Base-by-base conservation (phyloP, 1,140 invertebrate genomes). In the Lepidurus apus region DNA sequence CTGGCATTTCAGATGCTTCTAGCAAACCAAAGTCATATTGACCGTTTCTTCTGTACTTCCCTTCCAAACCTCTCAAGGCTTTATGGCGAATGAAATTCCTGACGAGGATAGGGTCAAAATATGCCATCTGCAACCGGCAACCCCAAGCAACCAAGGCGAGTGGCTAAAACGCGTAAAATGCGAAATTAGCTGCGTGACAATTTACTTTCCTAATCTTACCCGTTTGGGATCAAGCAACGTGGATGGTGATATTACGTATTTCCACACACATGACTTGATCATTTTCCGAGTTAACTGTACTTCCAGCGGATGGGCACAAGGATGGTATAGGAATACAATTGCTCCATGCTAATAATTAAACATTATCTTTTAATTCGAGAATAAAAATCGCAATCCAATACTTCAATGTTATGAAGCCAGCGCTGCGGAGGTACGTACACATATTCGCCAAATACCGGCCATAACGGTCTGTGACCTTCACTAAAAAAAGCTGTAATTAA, bases 311-410 rank as follows among this genome's bases (percentile, higher is more conserved):
- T 93, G 89, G 9, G 93, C 91, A 86, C 95, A 97, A 1, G 95
- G 95, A 88, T 97, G 93, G 83, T 95, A 95, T 9, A 96, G 84
- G 88, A 95, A 91, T 1, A 94, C 92, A 53, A 96, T 87, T 5
- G 90, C 91, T 77, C 95, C 94, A 85, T 96, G 94, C 88, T 92
- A 79, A 81, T 65, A 65, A 78, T 21, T 42, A n/a, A 44, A n/a
- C 74, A 65, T 74, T n/a, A 76, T 43, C 8, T 8, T 75, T 13
- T 75, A 81, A 43, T 74, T 75, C 45, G 74, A 9, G 26, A 77
- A 7, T 42, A 74, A 79, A n/a, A 75, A 21, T 73, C 7, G 74
- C 53, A 34, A 75, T 78, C 74, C 45, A 77, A 83, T 85, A 91
- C 90, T 86, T 95, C 94, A 44, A 96, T 85, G 84, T 89, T 94